These are phyloP conservation scores for Lepeophtheirus salmonis DNA, from an alignment of 1,140 invertebrate genomes.

Conservation along the genomic window DNA sequence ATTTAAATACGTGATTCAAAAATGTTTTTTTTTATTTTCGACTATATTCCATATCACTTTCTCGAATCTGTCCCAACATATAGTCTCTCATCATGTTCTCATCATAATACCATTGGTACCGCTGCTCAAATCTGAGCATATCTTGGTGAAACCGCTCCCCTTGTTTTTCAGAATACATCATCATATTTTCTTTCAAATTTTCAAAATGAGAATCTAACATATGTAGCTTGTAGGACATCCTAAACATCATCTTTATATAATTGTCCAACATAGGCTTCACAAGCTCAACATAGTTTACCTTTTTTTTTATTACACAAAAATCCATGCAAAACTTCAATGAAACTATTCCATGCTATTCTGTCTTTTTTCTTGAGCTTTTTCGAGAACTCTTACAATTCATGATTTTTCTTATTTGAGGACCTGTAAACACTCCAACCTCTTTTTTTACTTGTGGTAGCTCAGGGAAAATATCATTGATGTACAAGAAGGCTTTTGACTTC, in stretches of 20 bases:
- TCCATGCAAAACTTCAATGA: constrained; percentile 12
- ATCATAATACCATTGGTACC: constrained; percentile 19
- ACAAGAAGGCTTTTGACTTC: constrained; percentile 24
- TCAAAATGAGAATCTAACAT: constrained; percentile 20
- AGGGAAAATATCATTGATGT: constrained; percentile 23
- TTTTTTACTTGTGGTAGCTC: constrained; percentile 23
- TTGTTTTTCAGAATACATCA: constrained; percentile 19
- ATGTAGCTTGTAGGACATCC: constrained; percentile 22
- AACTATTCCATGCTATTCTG: constrained; percentile 17
- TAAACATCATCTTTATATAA: constrained; percentile 18
- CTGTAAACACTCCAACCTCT: constrained; percentile 25
- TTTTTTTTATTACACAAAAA: constrained; percentile 16
- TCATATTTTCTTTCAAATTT: constrained; percentile 21
- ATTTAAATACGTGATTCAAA: too few relatives aligned
- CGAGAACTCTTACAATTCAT: constrained; percentile 14
- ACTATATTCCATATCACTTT: too few relatives aligned
- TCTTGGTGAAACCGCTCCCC: constrained; percentile 21
- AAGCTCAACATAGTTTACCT: constrained; percentile 8
- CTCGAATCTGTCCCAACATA: too few relatives aligned
- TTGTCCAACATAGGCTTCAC: constrained; percentile 17
- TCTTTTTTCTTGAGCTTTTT: constrained; percentile 1
- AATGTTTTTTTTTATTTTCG: too few relatives aligned
- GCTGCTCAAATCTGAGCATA: constrained; percentile 19
- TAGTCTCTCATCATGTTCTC: constrained; percentile 22
- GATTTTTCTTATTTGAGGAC: constrained; percentile 19